Percentiles rank a stretch among this genome's conserved stretches.
Evolutionary conservation across 37 sponge, comb jelly and placozoan genomes (phyloP).

Genomic region (Spongilla lacustris): DNA sequence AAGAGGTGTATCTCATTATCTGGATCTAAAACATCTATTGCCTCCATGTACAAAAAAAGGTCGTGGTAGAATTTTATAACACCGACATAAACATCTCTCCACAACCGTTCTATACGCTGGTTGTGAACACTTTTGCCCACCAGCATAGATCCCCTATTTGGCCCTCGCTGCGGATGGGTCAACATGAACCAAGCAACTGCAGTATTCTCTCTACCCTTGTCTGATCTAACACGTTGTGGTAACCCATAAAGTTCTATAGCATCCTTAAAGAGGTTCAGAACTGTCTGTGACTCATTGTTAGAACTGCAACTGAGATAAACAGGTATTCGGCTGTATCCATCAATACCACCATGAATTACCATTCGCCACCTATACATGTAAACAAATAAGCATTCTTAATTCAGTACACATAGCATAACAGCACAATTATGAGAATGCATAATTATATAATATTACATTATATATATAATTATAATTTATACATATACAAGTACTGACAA

Average conservation of each 20-base stretch:
- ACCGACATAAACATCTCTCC: conserved; percentile 2
- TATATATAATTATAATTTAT: too few relatives aligned
- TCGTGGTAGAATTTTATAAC: neutral
- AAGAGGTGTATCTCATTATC: conserved; percentile 13
- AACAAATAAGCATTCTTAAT: too few relatives aligned
- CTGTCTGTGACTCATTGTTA: conserved; percentile 50
- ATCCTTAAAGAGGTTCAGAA: conserved; percentile 24
- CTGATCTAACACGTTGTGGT: conserved; percentile 57
- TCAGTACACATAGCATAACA: too few relatives aligned
- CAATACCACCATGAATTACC: conserved; percentile 60
- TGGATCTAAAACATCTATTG: neutral
- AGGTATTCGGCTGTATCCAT: conserved; percentile 47
- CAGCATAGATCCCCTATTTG: conserved; percentile 34
- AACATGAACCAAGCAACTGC: conserved; percentile 41
- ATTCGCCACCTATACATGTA: conserved; percentile 51
- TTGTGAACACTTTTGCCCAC: conserved; percentile 47
- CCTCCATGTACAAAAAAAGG: conserved; percentile 3
- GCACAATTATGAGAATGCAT: too few relatives aligned
- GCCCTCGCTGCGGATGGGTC: conserved; percentile 53
- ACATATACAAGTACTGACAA: too few relatives aligned
- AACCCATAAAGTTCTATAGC: conserved; percentile 43
- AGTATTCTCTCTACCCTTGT: conserved; percentile 50
- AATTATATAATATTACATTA: too few relatives aligned
- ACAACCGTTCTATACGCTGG: conserved; percentile 13
- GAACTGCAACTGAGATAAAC: conserved; percentile 29